A percentile compares a stretch with the other conserved stretches of the same genome.
Conservation (phyloP, 2,797 vertebrate genomes). For the Oreochromis mossambicus region DNA sequence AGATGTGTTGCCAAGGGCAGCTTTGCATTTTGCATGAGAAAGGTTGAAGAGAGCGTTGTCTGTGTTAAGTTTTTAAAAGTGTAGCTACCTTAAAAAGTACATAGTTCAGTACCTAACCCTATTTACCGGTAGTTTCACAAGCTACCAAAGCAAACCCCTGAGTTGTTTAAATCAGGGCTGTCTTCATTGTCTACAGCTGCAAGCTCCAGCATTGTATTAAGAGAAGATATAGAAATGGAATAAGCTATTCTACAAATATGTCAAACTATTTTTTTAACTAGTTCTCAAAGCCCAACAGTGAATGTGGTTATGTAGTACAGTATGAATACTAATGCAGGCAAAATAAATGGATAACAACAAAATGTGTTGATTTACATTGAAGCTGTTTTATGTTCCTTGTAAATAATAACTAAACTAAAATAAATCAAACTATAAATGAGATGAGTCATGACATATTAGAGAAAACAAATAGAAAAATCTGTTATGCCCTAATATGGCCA, state of each 20-base stretch:
- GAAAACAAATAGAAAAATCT: background rate
- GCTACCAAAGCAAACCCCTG: background rate
- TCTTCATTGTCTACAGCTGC: background rate
- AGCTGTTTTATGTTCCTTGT: background rate
- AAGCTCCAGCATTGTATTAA: background rate
- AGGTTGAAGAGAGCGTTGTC: background rate
- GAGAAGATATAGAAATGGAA: background rate
- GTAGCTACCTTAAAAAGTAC: background rate
- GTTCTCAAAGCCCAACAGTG: background rate
- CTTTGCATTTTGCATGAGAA: background rate
- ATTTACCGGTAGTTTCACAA: background rate
- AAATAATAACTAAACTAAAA: background rate
- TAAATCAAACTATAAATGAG: background rate
- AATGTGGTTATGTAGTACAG: background rate
- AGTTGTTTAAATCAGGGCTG: background rate
- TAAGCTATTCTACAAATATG: background rate
- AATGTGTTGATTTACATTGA: background rate
- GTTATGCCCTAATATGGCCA: background rate
- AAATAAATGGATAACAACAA: background rate
- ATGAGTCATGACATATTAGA: background rate
- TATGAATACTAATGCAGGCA: background rate
- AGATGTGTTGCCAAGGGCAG: background rate
- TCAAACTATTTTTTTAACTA: background rate
- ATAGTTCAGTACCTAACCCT: background rate
- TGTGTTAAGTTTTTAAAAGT: background rate